Evolutionary conservation across 1,140 invertebrate genomes (phyloP).

Genomic region (Sycobia sp.): DNA sequence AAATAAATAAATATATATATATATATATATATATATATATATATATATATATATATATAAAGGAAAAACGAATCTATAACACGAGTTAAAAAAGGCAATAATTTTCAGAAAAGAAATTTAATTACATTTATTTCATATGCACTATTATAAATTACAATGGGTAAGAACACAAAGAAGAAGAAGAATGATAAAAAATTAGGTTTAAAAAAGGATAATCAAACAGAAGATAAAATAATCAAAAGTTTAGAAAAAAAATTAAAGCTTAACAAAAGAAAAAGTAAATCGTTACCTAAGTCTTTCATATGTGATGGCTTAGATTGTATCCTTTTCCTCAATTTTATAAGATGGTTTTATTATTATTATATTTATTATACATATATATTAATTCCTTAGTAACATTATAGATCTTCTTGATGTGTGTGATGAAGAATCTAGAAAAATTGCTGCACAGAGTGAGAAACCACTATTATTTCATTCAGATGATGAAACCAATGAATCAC

Average conservation of each 20-base stretch:
- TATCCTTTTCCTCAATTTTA: slow-evolving; percentile 67
- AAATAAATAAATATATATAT: too few species aligned
- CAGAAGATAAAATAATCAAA: slow-evolving; percentile 81
- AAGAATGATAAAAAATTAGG: slow-evolving; percentile 65
- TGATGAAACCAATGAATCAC: slow-evolving; percentile 71
- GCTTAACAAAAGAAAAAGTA: slow-evolving; percentile 77
- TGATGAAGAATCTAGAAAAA: slow-evolving; percentile 72
- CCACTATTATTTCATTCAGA: slow-evolving; percentile 67
- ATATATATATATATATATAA: too few species aligned
- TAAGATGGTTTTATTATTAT: slow-evolving; percentile 2
- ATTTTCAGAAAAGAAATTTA: too few species aligned
- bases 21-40: too few species aligned
- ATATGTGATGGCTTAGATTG: slow-evolving; percentile 83
- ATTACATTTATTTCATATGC: too few species aligned
- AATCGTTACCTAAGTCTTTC: slow-evolving; percentile 79
- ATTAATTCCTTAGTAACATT: slow-evolving; percentile 35
- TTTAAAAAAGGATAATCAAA: slow-evolving; percentile 72
- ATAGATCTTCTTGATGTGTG: slow-evolving; percentile 81
- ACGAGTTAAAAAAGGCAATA: too few species aligned
- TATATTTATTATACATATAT: slow-evolving; percentile 1
- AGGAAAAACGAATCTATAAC: too few species aligned
- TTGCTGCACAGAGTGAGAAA: slow-evolving; percentile 67
- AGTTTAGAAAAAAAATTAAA: slow-evolving; percentile 84
- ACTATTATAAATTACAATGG: slow-evolving; percentile 1
- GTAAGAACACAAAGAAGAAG: background rate